A percentile compares a stretch with the other conserved stretches of the same genome.
phyloP scores from a whole-genome alignment of 1,140 invertebrate genomes.

The Brachionus paranguensis region DNA sequence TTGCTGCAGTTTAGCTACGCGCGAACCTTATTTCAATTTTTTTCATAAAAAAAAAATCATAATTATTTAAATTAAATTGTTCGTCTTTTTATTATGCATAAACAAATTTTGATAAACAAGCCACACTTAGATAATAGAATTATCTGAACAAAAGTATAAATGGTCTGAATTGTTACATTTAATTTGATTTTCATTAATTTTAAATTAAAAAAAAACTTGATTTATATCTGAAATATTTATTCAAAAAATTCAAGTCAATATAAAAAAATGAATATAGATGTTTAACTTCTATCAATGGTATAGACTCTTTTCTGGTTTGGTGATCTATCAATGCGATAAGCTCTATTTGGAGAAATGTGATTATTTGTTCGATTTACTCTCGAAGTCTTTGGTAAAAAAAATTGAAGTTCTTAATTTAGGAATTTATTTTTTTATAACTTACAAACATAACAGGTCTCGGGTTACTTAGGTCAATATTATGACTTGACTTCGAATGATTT shows the following conservation, averaged over 20 bases:
- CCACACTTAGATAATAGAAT: too few relatives aligned
- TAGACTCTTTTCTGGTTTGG: constrained; percentile 19
- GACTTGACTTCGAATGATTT: not conserved
- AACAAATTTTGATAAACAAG: too few relatives aligned
- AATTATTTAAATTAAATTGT: too few relatives aligned
- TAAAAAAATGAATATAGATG: not conserved
- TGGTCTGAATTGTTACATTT: too few relatives aligned
- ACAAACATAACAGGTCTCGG: constrained; percentile 34
- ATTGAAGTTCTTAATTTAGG: not conserved
- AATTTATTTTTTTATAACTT: not conserved
- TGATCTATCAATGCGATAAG: not conserved
- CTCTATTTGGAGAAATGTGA: not conserved
- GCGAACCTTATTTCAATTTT: too few relatives aligned
- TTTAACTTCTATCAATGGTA: constrained; percentile 1
- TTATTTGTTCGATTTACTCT: not conserved
- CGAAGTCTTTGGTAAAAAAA: constrained; percentile 14
- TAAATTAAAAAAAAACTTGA: too few relatives aligned
- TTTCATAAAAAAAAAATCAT: too few relatives aligned
- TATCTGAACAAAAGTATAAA: too few relatives aligned
- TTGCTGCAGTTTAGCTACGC: too few relatives aligned
- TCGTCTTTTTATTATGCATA: too few relatives aligned
- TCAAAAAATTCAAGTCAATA: not conserved
- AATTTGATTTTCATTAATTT: too few relatives aligned
- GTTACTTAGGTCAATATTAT: not conserved
- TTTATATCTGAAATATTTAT: not conserved